A percentile compares a stretch with the other conserved stretches of the same genome.
phyloP scores from a whole-genome alignment of 2,797 vertebrate genomes.

The Arnoldichthys spilopterus region DNA sequence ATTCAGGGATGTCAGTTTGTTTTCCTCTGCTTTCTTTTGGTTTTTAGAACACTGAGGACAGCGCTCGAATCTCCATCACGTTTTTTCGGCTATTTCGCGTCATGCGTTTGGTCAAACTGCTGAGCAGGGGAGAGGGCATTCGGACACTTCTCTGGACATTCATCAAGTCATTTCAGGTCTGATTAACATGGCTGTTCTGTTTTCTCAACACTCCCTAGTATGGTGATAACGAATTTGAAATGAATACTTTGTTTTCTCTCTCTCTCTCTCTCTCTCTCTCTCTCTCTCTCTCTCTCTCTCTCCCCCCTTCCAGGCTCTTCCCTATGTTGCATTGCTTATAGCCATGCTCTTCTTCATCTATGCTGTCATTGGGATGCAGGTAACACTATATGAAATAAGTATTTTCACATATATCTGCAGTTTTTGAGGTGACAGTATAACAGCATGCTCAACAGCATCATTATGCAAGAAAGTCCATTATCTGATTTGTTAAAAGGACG shows the following conservation, averaged over 20 bases:
- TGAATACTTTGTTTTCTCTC: background rate
- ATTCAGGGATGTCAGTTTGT: background rate
- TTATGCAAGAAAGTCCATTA: background rate
- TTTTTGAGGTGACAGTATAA: background rate
- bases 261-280: background rate
- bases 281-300: constrained; percentile 11
- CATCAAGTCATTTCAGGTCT: constrained; percentile 98
- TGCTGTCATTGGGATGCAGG: constrained; percentile 99
- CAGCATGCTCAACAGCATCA: background rate
- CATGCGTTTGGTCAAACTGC: constrained; percentile 96
- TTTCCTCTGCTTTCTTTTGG: constrained; percentile 8
- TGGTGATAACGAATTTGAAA: no score
- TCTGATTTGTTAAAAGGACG: background rate
- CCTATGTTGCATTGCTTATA: constrained; percentile 96
- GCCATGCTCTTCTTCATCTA: constrained; percentile 99
- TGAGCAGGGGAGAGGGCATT: constrained; percentile 97
- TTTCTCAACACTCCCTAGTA: background rate
- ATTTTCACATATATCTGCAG: background rate
- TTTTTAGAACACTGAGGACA: constrained; percentile 94
- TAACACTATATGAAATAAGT: constrained; percentile 55
- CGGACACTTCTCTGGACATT: constrained; percentile 97
- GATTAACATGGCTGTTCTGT: constrained; percentile 17
- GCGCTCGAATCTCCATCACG: constrained; percentile 97
- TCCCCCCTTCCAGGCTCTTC: constrained; percentile 89
- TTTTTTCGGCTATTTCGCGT: constrained; percentile 99